phyloP scores from a whole-genome alignment of 2,113 vertebrate species.

The Neogale vison region DNA sequence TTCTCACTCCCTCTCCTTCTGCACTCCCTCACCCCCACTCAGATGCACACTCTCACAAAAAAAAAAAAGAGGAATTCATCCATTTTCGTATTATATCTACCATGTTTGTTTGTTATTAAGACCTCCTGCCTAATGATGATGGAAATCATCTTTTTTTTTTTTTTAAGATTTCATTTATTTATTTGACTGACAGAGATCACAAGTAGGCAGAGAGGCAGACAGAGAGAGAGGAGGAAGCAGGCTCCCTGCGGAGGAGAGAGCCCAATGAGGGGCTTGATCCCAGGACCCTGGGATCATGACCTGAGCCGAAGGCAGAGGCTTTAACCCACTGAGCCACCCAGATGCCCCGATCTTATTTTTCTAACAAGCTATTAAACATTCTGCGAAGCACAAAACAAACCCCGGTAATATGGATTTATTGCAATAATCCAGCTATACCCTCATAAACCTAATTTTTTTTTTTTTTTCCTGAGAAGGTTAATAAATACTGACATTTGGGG shows the following conservation, averaged over 20 bases:
- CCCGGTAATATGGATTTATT: neutral
- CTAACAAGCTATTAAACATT: neutral
- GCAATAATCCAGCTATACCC: neutral
- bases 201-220: too few relatives aligned
- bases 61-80: neutral
- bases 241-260: too few relatives aligned
- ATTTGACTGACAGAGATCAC: too few relatives aligned
- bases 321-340: too few relatives aligned
- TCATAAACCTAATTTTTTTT: neutral
- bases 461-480: neutral
- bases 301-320: too few relatives aligned
- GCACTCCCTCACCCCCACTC: neutral
- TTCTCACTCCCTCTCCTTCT: neutral
- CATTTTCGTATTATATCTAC: neutral
- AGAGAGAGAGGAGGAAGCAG: too few relatives aligned
- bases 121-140: neutral
- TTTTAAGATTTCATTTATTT: too few relatives aligned
- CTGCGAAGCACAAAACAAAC: neutral
- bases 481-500: neutral
- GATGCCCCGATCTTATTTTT: neutral
- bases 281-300: too few relatives aligned
- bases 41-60: too few relatives aligned
- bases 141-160: neutral
- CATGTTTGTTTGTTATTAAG: neutral
- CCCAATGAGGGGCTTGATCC: too few relatives aligned